Conservation (phyloP, 1,140 invertebrate species). For the Leptinotarsa undecemlineata region DNA sequence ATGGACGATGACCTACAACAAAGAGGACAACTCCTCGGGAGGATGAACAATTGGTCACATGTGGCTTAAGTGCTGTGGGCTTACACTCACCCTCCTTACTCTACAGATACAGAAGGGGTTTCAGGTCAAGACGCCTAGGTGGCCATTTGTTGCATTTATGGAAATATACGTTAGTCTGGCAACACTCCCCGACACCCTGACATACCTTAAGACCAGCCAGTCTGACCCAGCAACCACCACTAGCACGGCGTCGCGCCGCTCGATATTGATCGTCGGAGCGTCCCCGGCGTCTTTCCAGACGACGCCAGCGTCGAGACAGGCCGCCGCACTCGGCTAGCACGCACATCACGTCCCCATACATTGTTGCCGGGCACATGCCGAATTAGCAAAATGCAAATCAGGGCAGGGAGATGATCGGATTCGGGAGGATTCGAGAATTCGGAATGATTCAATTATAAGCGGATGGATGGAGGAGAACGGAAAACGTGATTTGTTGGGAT, state of each 20-base stretch:
- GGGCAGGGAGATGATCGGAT: neutral
- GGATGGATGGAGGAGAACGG: neutral
- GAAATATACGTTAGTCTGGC: neutral
- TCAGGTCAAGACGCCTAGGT: too few relatives aligned
- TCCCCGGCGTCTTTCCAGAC: conserved; percentile 22
- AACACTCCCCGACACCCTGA: conserved; percentile 26
- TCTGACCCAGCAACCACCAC: conserved; percentile 25
- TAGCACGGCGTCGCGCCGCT: conserved; percentile 9
- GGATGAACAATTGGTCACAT: too few relatives aligned
- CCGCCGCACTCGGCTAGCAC: conserved; percentile 10
- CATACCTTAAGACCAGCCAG: conserved; percentile 26
- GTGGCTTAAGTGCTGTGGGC: too few relatives aligned
- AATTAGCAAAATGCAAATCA: conserved; percentile 12
- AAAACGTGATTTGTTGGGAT: neutral
- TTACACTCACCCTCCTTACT: too few relatives aligned
- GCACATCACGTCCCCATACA: conserved; percentile 22
- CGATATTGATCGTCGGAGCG: conserved; percentile 19
- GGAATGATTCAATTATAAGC: neutral
- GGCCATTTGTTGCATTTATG: too few relatives aligned
- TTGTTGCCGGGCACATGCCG: neutral
- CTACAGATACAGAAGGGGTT: too few relatives aligned
- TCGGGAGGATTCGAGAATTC: neutral
- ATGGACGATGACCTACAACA: too few relatives aligned
- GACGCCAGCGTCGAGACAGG: conserved; percentile 25
- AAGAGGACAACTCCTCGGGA: too few relatives aligned